These are phyloP conservation scores for Megalonaias nervosa DNA, from an alignment of 1,140 invertebrate species.

Conservation along the genomic window DNA sequence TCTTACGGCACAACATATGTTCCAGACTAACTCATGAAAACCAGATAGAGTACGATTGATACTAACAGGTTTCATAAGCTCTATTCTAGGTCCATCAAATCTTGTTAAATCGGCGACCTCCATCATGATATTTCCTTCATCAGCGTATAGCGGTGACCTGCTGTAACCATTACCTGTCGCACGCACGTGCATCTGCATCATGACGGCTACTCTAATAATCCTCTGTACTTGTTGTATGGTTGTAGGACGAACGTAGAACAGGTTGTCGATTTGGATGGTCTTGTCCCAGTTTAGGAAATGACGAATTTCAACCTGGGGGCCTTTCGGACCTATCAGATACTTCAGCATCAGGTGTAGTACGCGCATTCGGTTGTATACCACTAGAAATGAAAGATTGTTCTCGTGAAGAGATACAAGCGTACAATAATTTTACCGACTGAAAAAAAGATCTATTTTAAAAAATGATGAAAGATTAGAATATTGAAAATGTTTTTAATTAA, in stretches of 20 bases:
- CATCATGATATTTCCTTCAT: constrained; percentile 53
- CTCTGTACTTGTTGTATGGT: constrained; percentile 38
- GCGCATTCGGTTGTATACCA: too few relatives aligned
- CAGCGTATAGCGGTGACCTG: constrained; percentile 44
- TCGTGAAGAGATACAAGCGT: too few relatives aligned
- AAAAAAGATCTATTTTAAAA: too few relatives aligned
- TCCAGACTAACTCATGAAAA: too few relatives aligned
- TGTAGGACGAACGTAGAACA: constrained; percentile 40
- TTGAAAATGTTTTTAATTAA: too few relatives aligned
- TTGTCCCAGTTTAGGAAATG: constrained; percentile 47
- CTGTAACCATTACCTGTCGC: constrained; percentile 42
- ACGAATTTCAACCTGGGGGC: too few relatives aligned
- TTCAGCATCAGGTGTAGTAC: too few relatives aligned
- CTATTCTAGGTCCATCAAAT: constrained; percentile 45
- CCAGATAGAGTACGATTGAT: too few relatives aligned
- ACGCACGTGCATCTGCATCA: constrained; percentile 28
- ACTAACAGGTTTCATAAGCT: constrained; percentile 37
- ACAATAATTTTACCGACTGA: too few relatives aligned
- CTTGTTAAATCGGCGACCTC: constrained; percentile 37
- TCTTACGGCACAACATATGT: too few relatives aligned
- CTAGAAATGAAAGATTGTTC: too few relatives aligned
- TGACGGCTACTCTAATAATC: constrained; percentile 28
- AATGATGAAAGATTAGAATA: too few relatives aligned
- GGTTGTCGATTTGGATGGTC: constrained; percentile 41
- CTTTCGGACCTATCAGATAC: neutral